Evolutionary conservation across 23 tunicate genomes (phyloP).

Genomic region (Pegea sp.): DNA sequence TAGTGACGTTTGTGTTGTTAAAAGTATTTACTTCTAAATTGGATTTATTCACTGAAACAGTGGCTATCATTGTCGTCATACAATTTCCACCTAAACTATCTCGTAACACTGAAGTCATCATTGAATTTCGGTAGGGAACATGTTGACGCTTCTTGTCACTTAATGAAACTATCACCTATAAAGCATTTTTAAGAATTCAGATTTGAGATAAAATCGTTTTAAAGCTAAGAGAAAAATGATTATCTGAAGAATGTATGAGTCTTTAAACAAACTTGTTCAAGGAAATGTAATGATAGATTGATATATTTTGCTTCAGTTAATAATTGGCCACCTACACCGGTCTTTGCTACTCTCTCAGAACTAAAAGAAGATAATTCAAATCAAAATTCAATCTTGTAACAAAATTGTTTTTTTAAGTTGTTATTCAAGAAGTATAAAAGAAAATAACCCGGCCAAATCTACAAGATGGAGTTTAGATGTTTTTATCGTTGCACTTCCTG

Average conservation of each 20-base stretch:
- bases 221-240: not conserved
- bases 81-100: slow-evolving; percentile 96
- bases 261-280: slow-evolving; percentile 47
- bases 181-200: not conserved
- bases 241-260: not conserved
- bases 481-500: slow-evolving; percentile 79
- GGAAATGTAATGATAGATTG: slow-evolving; percentile 80
- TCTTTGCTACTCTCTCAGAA: slow-evolving; percentile 83
- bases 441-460: slow-evolving; percentile 69
- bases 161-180: slow-evolving; percentile 62
- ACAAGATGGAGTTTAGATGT: slow-evolving; percentile 90
- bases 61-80: slow-evolving; percentile 97
- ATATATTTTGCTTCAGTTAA: slow-evolving; percentile 88
- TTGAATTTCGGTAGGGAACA: slow-evolving; percentile 80
- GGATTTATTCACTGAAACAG: slow-evolving; percentile 57
- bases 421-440: not conserved
- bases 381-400: not conserved
- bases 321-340: slow-evolving; percentile 67
- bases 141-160: slow-evolving; percentile 89
- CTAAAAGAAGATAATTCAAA: slow-evolving; percentile 3
- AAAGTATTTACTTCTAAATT: slow-evolving; percentile 69
- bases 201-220: too few species aligned
- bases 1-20: too few species aligned
- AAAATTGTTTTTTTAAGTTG: not conserved
- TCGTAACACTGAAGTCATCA: slow-evolving; percentile 91